Percentiles rank a stretch among this genome's conserved stretches.
phyloP scores from a whole-genome alignment of 2,113 vertebrate genomes.

The Lycocorax pyrrhopterus region DNA sequence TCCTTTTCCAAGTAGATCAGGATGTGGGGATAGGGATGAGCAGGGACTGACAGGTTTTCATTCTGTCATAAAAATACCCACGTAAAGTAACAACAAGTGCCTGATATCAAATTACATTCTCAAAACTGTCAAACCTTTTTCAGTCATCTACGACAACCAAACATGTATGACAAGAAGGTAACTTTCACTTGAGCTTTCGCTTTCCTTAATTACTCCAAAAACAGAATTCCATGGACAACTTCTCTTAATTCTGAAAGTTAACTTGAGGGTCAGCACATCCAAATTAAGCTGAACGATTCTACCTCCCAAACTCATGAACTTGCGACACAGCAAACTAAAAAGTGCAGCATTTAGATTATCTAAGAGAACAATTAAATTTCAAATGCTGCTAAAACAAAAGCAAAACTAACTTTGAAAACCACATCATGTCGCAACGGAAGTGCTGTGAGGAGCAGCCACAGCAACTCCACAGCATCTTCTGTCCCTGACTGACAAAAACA shows the following conservation, averaged over 20 bases:
- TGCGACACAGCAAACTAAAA: background rate
- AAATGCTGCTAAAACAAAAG: background rate
- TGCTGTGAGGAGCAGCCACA: background rate
- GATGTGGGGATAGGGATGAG: background rate
- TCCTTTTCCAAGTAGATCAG: background rate
- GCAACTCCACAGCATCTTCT: background rate
- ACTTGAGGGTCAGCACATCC: background rate
- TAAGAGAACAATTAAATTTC: background rate
- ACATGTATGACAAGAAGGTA: background rate
- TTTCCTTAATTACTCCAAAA: background rate
- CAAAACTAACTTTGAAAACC: background rate
- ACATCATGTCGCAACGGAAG: accelerated
- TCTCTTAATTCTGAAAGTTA: background rate
- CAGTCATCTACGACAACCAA: background rate
- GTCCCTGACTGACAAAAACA: background rate
- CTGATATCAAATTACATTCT: background rate
- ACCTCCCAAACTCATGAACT: background rate
- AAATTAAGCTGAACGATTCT: background rate
- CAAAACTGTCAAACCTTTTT: background rate
- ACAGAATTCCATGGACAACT: background rate
- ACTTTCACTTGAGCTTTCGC: background rate
- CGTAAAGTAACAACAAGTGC: background rate
- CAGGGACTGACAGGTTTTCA: background rate
- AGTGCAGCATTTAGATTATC: background rate
- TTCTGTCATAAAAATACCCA: background rate